Conservation (phyloP, 2,888 invertebrate genomes). For the Pollenia griseotomentosa region DNA sequence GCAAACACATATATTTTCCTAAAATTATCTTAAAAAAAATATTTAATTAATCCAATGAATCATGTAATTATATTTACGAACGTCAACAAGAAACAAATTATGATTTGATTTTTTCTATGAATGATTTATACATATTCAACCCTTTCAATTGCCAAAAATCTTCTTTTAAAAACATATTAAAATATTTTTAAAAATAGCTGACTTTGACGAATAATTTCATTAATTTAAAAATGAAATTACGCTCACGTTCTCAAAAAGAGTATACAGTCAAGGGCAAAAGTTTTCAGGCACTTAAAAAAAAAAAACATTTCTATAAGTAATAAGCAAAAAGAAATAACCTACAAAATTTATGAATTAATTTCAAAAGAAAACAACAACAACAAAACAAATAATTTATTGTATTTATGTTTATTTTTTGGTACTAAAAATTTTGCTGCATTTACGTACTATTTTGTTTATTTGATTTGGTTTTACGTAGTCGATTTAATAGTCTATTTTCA, state of each 20-base stretch:
- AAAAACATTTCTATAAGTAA: neutral
- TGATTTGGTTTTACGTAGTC: too few species aligned
- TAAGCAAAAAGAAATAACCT: neutral
- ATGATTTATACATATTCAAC: slow-evolving; percentile 17
- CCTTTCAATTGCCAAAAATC: slow-evolving; percentile 18
- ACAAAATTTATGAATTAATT: neutral
- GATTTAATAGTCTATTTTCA: too few species aligned
- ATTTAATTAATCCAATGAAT: slow-evolving; percentile 51
- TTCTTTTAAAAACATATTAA: slow-evolving; percentile 4
- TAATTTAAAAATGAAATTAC: slow-evolving; percentile 16
- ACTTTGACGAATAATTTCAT: slow-evolving; percentile 33
- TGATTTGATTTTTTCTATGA: slow-evolving; percentile 24
- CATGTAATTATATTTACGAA: slow-evolving; percentile 29
- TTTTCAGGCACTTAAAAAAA: neutral
- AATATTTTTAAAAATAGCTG: slow-evolving; percentile 26
- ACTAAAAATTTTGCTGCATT: neutral
- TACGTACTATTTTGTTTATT: slow-evolving; percentile 16
- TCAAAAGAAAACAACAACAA: neutral
- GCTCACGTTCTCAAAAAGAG: neutral
- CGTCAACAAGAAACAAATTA: slow-evolving; percentile 11
- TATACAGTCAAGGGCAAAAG: slow-evolving; percentile 25
- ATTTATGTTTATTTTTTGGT: neutral
- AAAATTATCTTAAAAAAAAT: neutral
- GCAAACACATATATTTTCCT: neutral
- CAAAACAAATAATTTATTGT: too few species aligned